These are phyloP conservation scores for Cetonia aurata DNA, from an alignment of 2,888 invertebrate genomes.

Conservation along the genomic window DNA sequence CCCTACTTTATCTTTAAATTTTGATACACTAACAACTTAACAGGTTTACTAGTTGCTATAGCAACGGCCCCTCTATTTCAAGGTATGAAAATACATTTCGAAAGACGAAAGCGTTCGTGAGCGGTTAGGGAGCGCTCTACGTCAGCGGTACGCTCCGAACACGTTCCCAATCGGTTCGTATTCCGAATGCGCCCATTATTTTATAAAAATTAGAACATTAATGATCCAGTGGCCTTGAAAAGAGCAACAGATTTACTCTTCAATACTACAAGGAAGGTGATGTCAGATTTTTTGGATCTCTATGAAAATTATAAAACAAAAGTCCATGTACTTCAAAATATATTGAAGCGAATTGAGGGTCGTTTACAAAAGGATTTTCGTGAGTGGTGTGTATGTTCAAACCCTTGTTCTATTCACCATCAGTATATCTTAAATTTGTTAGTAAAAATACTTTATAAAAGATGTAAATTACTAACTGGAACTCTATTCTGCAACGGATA, in stretches of 20 bases:
- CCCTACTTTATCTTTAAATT: too few relatives aligned
- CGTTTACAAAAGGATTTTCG: neutral
- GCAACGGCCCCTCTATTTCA: too few relatives aligned
- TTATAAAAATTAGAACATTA: conserved; percentile 48
- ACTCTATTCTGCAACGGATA: too few relatives aligned
- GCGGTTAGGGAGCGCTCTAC: too few relatives aligned
- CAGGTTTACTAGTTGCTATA: too few relatives aligned
- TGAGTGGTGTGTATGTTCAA: neutral
- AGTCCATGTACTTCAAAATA: conserved; percentile 3
- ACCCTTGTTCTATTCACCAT: conserved; percentile 4
- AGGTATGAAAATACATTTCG: too few relatives aligned
- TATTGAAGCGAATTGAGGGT: conserved; percentile 1
- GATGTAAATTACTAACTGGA: conserved; percentile 4
- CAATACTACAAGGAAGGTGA: neutral
- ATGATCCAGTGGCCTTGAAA: conserved; percentile 11
- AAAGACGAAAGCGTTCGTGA: too few relatives aligned
- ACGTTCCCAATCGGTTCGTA: too few relatives aligned
- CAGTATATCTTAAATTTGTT: conserved; percentile 18
- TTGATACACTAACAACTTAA: too few relatives aligned
- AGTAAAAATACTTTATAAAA: conserved; percentile 16
- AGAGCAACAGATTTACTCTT: conserved; percentile 10
- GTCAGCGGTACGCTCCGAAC: too few relatives aligned
- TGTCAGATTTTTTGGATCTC: neutral
- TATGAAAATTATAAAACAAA: neutral
- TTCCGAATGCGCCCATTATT: too few relatives aligned